Evolutionary conservation across 2,113 vertebrate species (phyloP), one percentile per base, ranked within the genome.

Genomic region (Vulpes ferrilata): DNA sequence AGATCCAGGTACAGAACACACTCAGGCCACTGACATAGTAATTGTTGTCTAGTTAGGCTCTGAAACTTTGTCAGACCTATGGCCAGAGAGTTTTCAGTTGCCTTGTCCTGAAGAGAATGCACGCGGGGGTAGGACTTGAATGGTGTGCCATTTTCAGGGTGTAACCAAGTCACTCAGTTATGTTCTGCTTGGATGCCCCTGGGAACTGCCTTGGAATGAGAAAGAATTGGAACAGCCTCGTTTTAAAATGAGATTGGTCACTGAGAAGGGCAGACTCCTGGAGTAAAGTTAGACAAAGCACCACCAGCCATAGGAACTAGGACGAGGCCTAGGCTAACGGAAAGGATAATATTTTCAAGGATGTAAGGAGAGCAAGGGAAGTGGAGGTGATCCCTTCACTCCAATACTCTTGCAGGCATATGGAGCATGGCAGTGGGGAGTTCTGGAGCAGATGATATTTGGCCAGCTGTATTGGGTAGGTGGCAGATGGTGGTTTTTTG

Each of bases 401-500:
- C 3, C 48, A 55, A 60, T 38, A 62, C 23, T 84, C 30, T 23
- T 4, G 11, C 12, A 91, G 55, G 7, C 11, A 11, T 43, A 38
- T 62, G 73, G 53, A 35, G 10, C 22, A 43, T 32, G 32, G 19
- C 1, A 30, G 7, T 19, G 8, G 10, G 22, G 65, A 19, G 51
- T 13, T 65, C 11, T 65, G 69, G 57, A 87, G 17, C 22, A 93
- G 62, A 57, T 30, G 80, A 32, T 83, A 57, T 90, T 74, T 95
- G 90, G 59, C 89, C 43, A 74, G 30, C n/a, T 94, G 30, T 12
- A 62, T 11, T 88, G 32, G 43, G 69, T 67, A 32, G 13, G 10
- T 88, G 51, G 16, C 91, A 97, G 57, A 86, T 80, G 93, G 48
- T 43, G 76, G 38, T 23, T 20, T 83, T 53, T 80, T 90, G 17